Conservation (phyloP, 2,113 vertebrate genomes). For the Archocentrus centrarchus region DNA sequence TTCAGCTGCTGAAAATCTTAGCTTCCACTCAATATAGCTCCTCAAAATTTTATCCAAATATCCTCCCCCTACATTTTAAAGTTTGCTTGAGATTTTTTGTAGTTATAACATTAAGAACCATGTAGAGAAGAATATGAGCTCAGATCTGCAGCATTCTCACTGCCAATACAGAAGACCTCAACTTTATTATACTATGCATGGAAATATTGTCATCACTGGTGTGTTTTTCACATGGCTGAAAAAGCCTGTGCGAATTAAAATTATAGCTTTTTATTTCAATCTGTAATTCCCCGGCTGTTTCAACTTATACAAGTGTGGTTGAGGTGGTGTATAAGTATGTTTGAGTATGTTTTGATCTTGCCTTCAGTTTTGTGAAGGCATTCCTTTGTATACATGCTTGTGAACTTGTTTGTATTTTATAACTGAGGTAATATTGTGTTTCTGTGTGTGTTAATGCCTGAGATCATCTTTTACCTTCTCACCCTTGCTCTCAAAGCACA, state of each 20-base stretch:
- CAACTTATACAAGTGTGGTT: not conserved
- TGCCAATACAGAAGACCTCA: not conserved
- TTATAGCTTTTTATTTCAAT: not conserved
- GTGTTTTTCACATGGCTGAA: not conserved
- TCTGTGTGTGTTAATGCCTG: not conserved
- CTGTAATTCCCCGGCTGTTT: not conserved
- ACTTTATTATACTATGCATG: not conserved
- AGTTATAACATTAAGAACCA: not conserved
- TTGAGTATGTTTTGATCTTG: not conserved
- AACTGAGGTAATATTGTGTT: not conserved
- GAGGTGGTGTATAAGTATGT: not conserved
- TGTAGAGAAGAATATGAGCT: not conserved
- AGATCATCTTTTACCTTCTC: slow-evolving; percentile 44
- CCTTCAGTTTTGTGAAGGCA: not conserved
- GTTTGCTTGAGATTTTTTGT: not conserved
- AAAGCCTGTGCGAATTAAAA: not conserved
- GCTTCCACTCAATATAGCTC: not conserved
- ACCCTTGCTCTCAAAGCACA: slow-evolving; percentile 34
- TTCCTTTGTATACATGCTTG: not conserved
- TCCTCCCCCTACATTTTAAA: not conserved
- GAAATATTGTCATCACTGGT: not conserved
- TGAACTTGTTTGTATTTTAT: not conserved
- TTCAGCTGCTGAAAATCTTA: not conserved
- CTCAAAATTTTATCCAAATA: not conserved
- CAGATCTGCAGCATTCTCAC: not conserved